These are phyloP conservation scores for Tenthredo livida DNA, from an alignment of 2,888 invertebrate species.

Conservation along the genomic window DNA sequence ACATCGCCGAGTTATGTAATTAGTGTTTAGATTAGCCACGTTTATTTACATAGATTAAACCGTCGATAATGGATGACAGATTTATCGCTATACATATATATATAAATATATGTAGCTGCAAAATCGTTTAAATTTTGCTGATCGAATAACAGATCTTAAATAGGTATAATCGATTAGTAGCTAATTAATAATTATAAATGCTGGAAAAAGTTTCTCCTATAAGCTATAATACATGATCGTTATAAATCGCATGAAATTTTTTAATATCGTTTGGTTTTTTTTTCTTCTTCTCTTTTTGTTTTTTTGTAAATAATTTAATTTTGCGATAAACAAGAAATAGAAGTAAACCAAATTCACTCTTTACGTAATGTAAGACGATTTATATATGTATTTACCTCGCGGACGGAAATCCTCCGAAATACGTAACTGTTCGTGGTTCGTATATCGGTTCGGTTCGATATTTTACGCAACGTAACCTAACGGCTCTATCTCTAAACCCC, in stretches of 20 bases:
- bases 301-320: background rate
- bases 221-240: too few relatives aligned
- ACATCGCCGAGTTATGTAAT: background rate
- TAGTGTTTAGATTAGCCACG: background rate
- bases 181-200: background rate
- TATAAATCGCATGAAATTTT: too few relatives aligned
- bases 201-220: background rate
- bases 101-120: background rate
- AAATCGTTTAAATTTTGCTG: background rate
- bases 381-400: background rate
- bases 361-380: background rate
- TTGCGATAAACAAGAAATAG: background rate
- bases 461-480: constrained; percentile 37
- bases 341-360: background rate
- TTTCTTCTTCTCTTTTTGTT: background rate
- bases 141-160: background rate
- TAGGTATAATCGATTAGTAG: background rate
- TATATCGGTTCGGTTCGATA: constrained; percentile 32
- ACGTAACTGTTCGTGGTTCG: constrained; percentile 30
- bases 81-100: background rate
- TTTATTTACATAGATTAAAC: constrained; percentile 11
- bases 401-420: background rate
- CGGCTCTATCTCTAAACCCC: constrained; percentile 55
- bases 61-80: background rate
- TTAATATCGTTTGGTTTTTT: background rate